These are phyloP conservation scores for Ceryle rudis DNA, from an alignment of 2,797 vertebrate species.

Conservation along the genomic window DNA sequence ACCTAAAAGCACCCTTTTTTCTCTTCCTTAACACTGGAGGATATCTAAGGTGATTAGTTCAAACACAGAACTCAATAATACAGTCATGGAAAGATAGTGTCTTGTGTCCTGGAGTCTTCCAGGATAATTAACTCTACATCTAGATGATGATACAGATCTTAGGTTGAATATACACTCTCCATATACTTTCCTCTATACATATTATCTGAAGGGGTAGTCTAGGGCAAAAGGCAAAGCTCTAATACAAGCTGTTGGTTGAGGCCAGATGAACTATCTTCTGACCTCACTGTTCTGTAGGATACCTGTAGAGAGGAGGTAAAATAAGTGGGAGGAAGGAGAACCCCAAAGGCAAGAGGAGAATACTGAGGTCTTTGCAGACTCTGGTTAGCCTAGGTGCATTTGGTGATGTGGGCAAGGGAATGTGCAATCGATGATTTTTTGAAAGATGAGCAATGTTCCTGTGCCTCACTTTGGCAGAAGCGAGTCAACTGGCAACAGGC, in stretches of 20 bases:
- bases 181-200: neutral
- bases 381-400: neutral
- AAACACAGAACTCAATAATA: neutral
- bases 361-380: neutral
- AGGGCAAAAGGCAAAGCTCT: neutral
- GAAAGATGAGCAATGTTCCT: neutral
- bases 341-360: neutral
- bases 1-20: neutral
- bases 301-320: neutral
- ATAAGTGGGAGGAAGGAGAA: neutral
- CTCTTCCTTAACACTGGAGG: neutral
- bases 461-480: neutral
- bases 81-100: neutral
- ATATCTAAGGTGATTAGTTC: neutral
- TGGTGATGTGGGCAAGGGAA: neutral
- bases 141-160: neutral
- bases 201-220: neutral
- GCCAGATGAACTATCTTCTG: neutral
- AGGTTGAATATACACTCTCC: neutral
- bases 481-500: slow-evolving; percentile 14
- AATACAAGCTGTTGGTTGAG: neutral
- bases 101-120: neutral
- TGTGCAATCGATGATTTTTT: neutral
- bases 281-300: neutral
- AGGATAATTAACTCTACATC: neutral